Evolutionary conservation across 2,888 invertebrate species (phyloP).

Genomic region (Meganola albula): DNA sequence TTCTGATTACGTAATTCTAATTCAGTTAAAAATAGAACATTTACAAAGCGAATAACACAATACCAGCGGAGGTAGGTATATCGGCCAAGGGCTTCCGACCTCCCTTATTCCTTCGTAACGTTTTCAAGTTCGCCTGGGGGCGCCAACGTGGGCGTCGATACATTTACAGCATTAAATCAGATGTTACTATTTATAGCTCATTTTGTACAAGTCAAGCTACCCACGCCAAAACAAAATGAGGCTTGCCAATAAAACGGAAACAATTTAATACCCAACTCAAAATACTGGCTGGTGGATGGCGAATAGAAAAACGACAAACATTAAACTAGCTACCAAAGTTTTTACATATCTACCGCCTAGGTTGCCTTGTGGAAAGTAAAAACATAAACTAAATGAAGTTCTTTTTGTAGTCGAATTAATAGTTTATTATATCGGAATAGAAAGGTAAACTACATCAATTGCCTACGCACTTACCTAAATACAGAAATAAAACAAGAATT

Average conservation of each 20-base stretch:
- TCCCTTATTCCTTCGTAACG: no score
- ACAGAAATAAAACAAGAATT: not conserved
- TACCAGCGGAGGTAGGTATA: no score
- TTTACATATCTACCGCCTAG: no score
- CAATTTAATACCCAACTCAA: constrained; percentile 7
- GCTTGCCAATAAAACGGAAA: constrained; percentile 19
- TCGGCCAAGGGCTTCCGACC: constrained; percentile 11
- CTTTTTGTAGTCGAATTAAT: no score
- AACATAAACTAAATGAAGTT: no score
- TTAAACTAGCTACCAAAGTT: no score
- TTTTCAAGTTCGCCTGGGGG: constrained; percentile 14
- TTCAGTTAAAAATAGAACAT: constrained; percentile 13
- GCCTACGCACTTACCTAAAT: not conserved
- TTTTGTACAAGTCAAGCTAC: constrained; percentile 37
- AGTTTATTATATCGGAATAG: no score
- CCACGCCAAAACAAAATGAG: constrained; percentile 24
- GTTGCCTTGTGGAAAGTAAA: no score
- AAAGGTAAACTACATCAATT: constrained; percentile 1
- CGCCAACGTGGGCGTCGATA: constrained; percentile 50
- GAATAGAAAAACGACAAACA: no score
- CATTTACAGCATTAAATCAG: constrained; percentile 55
- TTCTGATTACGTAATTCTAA: no score
- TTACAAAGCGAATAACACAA: no score
- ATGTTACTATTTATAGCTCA: constrained; percentile 59
- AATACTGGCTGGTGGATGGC: no score